Conservation (phyloP, 2,113 vertebrate species). For the Saguinus midas region DNA sequence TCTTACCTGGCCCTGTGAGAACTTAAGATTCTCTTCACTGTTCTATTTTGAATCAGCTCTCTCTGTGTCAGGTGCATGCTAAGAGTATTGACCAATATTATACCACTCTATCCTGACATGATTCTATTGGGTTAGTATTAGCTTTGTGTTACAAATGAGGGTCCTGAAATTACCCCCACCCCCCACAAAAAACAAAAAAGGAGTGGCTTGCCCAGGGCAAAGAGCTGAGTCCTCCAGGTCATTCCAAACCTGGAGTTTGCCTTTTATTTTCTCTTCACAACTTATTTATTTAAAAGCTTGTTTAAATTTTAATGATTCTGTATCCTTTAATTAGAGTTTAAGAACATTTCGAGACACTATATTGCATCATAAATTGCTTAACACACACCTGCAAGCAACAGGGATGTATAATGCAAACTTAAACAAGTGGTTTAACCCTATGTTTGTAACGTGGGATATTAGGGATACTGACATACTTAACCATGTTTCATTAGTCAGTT, state of each 20-base stretch:
- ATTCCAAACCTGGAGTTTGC: neutral
- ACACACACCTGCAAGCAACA: neutral
- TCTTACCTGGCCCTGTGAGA: neutral
- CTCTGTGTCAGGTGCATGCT: neutral
- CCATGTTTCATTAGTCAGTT: neutral
- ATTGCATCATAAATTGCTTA: neutral
- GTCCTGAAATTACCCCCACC: neutral
- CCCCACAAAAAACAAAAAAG: neutral
- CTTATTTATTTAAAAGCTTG: slow-evolving; percentile 33
- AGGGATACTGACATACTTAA: neutral
- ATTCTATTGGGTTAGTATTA: neutral
- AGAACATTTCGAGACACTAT: neutral
- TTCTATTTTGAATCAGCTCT: neutral
- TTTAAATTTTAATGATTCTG: neutral
- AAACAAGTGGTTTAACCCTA: neutral
- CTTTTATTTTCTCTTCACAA: neutral
- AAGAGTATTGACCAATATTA: neutral
- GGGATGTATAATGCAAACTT: neutral
- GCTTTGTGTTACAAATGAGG: neutral
- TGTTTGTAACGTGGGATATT: neutral
- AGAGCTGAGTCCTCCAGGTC: neutral
- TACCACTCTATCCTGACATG: neutral
- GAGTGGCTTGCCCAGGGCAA: neutral
- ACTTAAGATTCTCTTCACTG: neutral
- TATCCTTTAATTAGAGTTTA: slow-evolving; percentile 19